Conservation (phyloP, 1,140 invertebrate species). For the Platyscapa corneri region DNA sequence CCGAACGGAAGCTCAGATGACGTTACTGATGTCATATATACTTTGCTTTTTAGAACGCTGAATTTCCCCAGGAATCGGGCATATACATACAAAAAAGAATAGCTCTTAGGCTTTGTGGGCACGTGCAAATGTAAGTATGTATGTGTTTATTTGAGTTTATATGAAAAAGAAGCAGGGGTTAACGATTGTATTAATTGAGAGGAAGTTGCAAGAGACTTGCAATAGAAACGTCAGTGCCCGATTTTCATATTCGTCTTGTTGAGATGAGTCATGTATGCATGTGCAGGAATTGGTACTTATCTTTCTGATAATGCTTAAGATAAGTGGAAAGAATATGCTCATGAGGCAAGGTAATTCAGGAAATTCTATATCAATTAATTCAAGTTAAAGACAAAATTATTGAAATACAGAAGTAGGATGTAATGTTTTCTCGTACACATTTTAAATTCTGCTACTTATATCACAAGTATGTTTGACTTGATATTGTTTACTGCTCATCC, state of each 20-base stretch:
- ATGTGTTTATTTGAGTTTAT: background rate
- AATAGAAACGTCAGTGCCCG: background rate
- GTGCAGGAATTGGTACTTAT: background rate
- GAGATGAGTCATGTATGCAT: background rate
- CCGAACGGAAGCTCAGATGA: background rate
- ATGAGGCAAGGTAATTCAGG: background rate
- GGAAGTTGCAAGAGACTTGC: background rate
- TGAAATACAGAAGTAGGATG: background rate
- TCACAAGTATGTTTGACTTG: background rate
- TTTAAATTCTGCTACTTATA: background rate
- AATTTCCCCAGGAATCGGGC: background rate
- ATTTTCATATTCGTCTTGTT: background rate
- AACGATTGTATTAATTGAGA: background rate
- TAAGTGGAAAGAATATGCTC: background rate
- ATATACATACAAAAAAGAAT: background rate
- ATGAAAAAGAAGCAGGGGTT: background rate
- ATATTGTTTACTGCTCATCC: background rate
- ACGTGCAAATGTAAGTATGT: too few species aligned
- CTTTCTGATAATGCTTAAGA: background rate
- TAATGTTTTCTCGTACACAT: background rate
- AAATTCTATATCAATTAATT: background rate
- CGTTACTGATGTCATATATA: background rate
- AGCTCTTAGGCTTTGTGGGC: too few species aligned
- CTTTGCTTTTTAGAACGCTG: background rate
- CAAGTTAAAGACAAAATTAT: background rate